These are phyloP conservation scores for Lepidocolaptes lacrymiger DNA, from an alignment of 2,797 vertebrate genomes.

Conservation along the genomic window DNA sequence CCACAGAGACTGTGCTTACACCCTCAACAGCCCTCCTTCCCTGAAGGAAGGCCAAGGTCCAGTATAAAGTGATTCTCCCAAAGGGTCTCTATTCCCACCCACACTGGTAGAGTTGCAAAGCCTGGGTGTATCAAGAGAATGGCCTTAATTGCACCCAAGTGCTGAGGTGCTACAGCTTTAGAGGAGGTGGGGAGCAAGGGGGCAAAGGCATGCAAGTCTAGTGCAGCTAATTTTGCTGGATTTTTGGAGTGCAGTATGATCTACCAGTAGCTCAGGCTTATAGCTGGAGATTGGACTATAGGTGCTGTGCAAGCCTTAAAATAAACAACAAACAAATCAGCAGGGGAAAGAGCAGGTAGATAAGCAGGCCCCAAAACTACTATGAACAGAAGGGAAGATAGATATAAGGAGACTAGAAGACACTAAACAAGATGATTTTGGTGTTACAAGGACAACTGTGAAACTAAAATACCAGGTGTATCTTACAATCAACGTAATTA, in stretches of 20 bases:
- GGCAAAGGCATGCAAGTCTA: neutral
- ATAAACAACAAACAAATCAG: neutral
- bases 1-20: neutral
- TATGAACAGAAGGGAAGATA: neutral
- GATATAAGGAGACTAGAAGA: neutral
- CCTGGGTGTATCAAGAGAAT: neutral
- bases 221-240: neutral
- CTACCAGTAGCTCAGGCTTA: neutral
- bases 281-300: neutral
- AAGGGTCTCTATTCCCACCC: neutral
- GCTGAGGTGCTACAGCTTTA: neutral
- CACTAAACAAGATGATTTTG: neutral
- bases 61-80: too few relatives aligned
- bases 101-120: neutral
- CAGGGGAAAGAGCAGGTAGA: neutral
- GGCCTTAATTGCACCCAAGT: neutral
- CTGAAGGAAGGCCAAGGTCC: neutral
- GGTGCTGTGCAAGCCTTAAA: neutral
- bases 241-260: neutral
- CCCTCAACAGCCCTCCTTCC: neutral
- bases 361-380: neutral
- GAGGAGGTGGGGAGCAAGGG: neutral
- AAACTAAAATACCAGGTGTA: neutral
- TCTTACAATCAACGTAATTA: conserved; percentile 98
- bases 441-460: neutral